A percentile compares a stretch with the other conserved stretches of the same genome.
Conservation (phyloP, 2,113 vertebrate species). For the Erpornis zantholeuca region DNA sequence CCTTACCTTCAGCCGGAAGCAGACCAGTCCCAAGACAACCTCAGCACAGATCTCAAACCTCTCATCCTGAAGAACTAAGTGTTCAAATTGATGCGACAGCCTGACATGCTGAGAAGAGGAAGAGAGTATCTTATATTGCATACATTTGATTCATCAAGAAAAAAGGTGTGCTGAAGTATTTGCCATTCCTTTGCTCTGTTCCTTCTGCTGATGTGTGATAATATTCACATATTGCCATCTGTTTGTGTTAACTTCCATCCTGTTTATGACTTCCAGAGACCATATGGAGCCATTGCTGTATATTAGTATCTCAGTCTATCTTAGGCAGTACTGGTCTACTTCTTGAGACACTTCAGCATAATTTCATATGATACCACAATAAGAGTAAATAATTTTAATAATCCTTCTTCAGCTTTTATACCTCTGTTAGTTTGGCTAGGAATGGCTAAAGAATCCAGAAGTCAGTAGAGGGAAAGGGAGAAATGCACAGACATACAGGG, state of each 20-base stretch:
- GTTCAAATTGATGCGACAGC: constrained; percentile 88
- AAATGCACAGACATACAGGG: not conserved
- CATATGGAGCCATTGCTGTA: not conserved
- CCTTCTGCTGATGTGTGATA: not conserved
- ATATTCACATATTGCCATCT: not conserved
- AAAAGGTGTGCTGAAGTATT: not conserved
- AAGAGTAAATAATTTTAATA: not conserved
- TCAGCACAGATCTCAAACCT: constrained; percentile 90
- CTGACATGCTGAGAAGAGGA: constrained; percentile 79
- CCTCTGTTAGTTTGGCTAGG: not conserved
- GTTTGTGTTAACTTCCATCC: not conserved
- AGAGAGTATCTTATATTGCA: not conserved
- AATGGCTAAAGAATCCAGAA: not conserved
- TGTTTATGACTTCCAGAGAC: not conserved
- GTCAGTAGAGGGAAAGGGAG: not conserved
- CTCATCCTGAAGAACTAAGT: constrained; percentile 82
- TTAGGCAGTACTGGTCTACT: not conserved
- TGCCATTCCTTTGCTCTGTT: not conserved
- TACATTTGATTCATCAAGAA: not conserved
- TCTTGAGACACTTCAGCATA: not conserved
- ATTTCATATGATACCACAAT: not conserved
- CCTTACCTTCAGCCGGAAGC: constrained; percentile 95
- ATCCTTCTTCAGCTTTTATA: not conserved
- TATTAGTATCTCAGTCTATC: not conserved
- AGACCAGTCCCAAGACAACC: constrained; percentile 91